Percentiles rank a stretch among this genome's conserved stretches.
phyloP scores from a whole-genome alignment of 2,888 invertebrate species.

The Chrysomela aeneicollis region DNA sequence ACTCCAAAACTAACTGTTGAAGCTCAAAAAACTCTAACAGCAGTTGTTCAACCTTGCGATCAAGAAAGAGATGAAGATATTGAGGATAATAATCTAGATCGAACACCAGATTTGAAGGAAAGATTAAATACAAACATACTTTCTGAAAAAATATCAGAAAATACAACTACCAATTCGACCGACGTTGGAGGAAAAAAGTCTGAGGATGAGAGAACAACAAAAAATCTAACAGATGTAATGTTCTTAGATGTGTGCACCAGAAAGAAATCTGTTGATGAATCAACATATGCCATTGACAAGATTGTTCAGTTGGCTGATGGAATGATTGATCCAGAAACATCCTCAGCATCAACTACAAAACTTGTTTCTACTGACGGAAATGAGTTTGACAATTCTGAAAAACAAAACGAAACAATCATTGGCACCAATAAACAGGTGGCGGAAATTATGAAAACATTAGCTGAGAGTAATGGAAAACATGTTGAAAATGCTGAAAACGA shows the following conservation, averaged over 20 bases:
- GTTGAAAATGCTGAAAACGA: background rate
- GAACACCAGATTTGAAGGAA: background rate
- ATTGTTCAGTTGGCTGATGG: background rate
- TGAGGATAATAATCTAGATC: background rate
- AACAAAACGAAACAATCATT: background rate
- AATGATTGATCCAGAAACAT: background rate
- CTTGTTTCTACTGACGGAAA: background rate
- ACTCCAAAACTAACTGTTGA: background rate
- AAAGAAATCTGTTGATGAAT: background rate
- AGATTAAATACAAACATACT: background rate
- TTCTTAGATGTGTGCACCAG: background rate
- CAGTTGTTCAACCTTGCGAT: background rate
- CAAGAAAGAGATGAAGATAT: background rate
- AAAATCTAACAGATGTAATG: background rate
- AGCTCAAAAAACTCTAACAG: background rate
- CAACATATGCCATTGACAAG: background rate
- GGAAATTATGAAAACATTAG: too few relatives aligned
- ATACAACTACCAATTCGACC: background rate
- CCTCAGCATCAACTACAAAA: background rate
- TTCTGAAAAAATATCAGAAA: too few relatives aligned
- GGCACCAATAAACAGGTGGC: too few relatives aligned
- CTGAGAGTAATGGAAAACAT: background rate
- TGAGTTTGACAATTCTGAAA: background rate
- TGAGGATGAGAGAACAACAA: background rate
- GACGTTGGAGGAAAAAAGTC: background rate